phyloP scores from a whole-genome alignment of 2,797 vertebrate genomes.

The Sebastes variabilis region DNA sequence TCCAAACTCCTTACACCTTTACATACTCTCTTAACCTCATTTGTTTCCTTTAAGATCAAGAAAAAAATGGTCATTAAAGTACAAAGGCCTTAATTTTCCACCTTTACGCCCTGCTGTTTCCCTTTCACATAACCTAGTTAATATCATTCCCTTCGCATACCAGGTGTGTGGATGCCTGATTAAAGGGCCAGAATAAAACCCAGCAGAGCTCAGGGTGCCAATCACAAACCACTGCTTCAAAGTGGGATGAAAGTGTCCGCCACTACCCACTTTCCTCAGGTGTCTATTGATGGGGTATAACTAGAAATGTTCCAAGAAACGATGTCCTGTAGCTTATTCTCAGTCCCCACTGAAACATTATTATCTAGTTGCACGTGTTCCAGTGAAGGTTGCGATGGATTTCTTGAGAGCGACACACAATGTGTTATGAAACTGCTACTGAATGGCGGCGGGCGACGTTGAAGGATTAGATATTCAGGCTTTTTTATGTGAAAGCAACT shows the following conservation, averaged over 20 bases:
- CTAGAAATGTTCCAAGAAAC: not conserved
- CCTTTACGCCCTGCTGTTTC: no score
- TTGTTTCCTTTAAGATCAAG: not conserved
- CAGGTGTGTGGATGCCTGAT: not conserved
- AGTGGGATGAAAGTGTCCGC: not conserved
- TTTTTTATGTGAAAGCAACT: slow-evolving; percentile 1
- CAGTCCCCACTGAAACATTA: not conserved
- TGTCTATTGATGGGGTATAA: not conserved
- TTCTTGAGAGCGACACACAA: slow-evolving; percentile 30
- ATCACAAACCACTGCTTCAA: not conserved
- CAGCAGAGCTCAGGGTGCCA: not conserved
- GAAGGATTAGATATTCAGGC: not conserved
- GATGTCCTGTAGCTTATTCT: not conserved
- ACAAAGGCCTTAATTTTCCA: no score
- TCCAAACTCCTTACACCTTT: not conserved
- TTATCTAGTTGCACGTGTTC: not conserved
- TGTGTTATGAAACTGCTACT: slow-evolving; percentile 26
- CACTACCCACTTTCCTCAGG: not conserved
- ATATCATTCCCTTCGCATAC: no score
- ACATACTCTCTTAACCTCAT: not conserved
- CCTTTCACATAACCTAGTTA: no score
- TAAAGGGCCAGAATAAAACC: not conserved
- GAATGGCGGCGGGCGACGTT: slow-evolving; percentile 1
- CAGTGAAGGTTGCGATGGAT: slow-evolving; percentile 1
- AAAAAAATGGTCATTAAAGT: not conserved